A percentile compares a stretch with the other conserved stretches of the same genome.
These are phyloP conservation scores for Adelges cooleyi DNA, from an alignment of 1,140 invertebrate genomes.

Conservation along the genomic window DNA sequence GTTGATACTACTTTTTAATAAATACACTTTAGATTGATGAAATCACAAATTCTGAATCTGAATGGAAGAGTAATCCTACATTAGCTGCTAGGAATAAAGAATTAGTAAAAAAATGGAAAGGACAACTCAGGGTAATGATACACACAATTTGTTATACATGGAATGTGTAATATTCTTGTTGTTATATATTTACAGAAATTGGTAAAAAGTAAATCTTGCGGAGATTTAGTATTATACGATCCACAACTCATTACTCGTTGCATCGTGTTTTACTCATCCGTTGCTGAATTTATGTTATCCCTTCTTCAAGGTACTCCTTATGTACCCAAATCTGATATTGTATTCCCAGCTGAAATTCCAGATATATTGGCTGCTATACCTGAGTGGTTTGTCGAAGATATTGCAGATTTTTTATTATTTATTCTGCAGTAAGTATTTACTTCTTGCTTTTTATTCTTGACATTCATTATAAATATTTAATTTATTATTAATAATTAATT, in stretches of 20 bases:
- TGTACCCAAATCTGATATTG: slow-evolving; percentile 34
- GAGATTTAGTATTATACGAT: slow-evolving; percentile 74
- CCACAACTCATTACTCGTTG: slow-evolving; percentile 63
- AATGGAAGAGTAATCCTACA: slow-evolving; percentile 67
- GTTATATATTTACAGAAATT: slow-evolving; percentile 39
- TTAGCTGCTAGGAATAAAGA: slow-evolving; percentile 67
- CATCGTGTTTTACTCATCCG: slow-evolving; percentile 73
- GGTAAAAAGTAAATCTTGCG: slow-evolving; percentile 60
- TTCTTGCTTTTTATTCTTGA: too few species aligned
- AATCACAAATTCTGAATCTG: slow-evolving; percentile 61
- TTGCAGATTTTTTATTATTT: slow-evolving; percentile 88
- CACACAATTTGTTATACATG: slow-evolving; percentile 1
- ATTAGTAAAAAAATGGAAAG: slow-evolving; percentile 73
- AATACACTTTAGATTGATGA: slow-evolving; percentile 54
- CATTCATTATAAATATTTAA: too few species aligned
- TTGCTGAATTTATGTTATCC: slow-evolving; percentile 62
- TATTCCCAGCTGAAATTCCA: slow-evolving; percentile 48
- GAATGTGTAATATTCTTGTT: not conserved
- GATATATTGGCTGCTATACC: slow-evolving; percentile 76
- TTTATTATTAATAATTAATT: slow-evolving; percentile 19
- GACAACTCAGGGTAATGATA: slow-evolving; percentile 50
- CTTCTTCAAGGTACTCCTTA: slow-evolving; percentile 42
- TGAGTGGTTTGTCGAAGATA: slow-evolving; percentile 94
- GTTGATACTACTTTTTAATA: too few species aligned
- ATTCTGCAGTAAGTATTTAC: slow-evolving; percentile 77